Conservation (phyloP, 2,797 vertebrate genomes). For the Euthynnus affinis region DNA sequence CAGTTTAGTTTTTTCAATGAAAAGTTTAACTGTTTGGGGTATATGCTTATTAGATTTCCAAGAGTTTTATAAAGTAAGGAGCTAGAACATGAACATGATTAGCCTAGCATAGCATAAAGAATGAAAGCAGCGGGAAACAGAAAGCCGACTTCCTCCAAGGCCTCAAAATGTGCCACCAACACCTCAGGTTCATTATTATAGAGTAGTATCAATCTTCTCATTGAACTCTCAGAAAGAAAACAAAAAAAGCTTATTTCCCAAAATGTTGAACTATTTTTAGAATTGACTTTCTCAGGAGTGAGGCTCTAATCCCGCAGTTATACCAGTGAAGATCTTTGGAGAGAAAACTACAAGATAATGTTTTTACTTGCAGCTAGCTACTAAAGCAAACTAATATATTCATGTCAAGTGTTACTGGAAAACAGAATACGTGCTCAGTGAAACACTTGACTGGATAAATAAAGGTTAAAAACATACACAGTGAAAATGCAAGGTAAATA, state of each 20-base stretch:
- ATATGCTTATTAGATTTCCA: not conserved
- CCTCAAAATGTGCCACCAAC: not conserved
- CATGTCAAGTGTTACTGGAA: slow-evolving; percentile 16
- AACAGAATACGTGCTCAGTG: not conserved
- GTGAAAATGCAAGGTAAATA: slow-evolving; percentile 26
- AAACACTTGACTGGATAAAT: slow-evolving; percentile 7
- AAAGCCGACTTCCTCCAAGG: not conserved
- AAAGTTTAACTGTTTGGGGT: slow-evolving; percentile 18
- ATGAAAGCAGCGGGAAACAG: too few relatives aligned
- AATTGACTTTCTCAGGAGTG: not conserved
- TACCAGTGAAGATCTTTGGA: not conserved
- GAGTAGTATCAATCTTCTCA: not conserved
- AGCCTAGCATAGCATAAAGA: too few relatives aligned
- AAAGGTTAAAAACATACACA: slow-evolving; percentile 27
- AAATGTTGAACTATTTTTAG: too few relatives aligned
- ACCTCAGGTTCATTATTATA: not conserved
- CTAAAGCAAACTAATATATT: not conserved
- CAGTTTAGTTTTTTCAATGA: not conserved
- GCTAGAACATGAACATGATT: too few relatives aligned
- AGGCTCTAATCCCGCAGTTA: not conserved
- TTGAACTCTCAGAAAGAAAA: not conserved
- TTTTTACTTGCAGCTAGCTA: not conserved
- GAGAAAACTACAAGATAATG: not conserved
- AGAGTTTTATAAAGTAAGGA: not conserved
- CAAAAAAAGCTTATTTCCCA: too few relatives aligned